Conservation (phyloP, 2,797 vertebrate genomes). For the Helarctos malayanus region DNA sequence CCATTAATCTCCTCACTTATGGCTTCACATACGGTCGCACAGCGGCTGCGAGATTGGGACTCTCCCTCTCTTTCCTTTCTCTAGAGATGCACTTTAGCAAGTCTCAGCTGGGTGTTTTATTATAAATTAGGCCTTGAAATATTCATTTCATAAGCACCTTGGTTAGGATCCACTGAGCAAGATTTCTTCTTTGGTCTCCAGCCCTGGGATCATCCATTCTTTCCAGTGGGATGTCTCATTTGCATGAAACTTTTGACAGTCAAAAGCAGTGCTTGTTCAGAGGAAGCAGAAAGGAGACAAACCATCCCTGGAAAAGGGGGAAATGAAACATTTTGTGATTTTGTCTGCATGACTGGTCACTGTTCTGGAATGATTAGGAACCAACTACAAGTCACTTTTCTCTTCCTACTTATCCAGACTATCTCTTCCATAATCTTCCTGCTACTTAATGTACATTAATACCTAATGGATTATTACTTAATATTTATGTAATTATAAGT, state of each 20-base stretch:
- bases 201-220: not conserved
- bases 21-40: not conserved
- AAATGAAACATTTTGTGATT: conserved; percentile 29
- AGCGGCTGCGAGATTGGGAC: not conserved
- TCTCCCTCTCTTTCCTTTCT: not conserved
- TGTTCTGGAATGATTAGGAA: conserved; percentile 17
- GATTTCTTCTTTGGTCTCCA: conserved; percentile 1
- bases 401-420: not conserved
- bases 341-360: not conserved
- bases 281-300: not conserved
- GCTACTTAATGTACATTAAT: not conserved
- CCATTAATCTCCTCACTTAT: conserved; percentile 54
- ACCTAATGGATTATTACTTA: not conserved
- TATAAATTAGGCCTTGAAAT: conserved; percentile 32
- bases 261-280: not conserved
- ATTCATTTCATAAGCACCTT: conserved; percentile 58
- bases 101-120: not conserved
- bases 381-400: not conserved
- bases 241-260: not conserved
- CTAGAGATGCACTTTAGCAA: not conserved
- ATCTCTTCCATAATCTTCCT: not conserved
- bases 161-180: not conserved
- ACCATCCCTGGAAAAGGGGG: not conserved
- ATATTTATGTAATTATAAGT: not conserved
- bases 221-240: not conserved